phyloP scores from a whole-genome alignment of 2,888 invertebrate species.

The Opisthograptis luteolata region DNA sequence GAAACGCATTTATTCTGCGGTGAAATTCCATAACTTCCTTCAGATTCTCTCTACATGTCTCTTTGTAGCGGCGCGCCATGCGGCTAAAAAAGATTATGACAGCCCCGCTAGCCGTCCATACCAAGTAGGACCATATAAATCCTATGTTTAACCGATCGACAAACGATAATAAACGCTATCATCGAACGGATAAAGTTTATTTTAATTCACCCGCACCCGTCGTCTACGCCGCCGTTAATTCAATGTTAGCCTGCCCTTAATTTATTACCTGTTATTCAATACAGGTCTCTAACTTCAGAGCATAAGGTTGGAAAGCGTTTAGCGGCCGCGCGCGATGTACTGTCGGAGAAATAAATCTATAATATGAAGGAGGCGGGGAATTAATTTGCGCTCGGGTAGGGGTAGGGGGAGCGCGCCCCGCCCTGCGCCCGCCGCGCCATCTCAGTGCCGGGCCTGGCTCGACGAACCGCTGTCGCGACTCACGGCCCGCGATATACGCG shows the following conservation, averaged over 20 bases:
- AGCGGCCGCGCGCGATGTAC: constrained; percentile 62
- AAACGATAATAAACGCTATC: constrained; percentile 57
- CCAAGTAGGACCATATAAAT: constrained; percentile 70
- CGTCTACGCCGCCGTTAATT: constrained; percentile 74
- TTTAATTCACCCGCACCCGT: constrained; percentile 47
- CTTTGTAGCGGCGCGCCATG: constrained; percentile 70
- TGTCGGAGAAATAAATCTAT: constrained; percentile 81
- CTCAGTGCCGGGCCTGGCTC: constrained; percentile 67
- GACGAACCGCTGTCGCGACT: constrained; percentile 34
- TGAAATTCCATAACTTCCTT: constrained; percentile 63
- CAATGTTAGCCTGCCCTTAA: constrained; percentile 79
- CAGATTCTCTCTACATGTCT: constrained; percentile 68
- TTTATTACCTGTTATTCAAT: constrained; percentile 74
- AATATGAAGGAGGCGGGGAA: constrained; percentile 83
- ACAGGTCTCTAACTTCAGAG: constrained; percentile 70
- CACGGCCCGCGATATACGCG: constrained; percentile 33
- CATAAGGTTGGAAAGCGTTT: constrained; percentile 81
- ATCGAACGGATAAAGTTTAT: constrained; percentile 51
- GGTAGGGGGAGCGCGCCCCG: constrained; percentile 68
- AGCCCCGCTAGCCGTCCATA: constrained; percentile 67
- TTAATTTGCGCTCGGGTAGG: constrained; percentile 72
- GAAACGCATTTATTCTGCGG: constrained; percentile 44
- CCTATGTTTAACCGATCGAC: constrained; percentile 50
- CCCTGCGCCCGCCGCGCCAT: constrained; percentile 74
- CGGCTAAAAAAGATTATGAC: constrained; percentile 83